These are phyloP conservation scores for Charaxes varanes DNA, from an alignment of 1,140 invertebrate species.

Conservation along the genomic window DNA sequence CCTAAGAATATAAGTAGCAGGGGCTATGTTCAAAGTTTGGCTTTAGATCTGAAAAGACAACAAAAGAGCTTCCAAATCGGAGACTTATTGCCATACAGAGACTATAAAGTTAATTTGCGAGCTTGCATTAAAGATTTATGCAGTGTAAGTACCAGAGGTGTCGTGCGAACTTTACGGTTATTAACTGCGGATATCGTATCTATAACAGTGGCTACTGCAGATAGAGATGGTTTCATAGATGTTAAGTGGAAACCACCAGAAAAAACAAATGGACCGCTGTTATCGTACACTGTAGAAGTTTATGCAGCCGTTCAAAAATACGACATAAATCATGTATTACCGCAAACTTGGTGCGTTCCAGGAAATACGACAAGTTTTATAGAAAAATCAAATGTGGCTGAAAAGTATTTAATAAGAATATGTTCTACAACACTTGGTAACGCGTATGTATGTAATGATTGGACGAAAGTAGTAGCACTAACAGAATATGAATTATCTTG, in stretches of 20 bases:
- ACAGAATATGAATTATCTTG: slow-evolving; percentile 12
- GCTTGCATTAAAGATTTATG: slow-evolving; percentile 39
- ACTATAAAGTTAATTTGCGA: slow-evolving; percentile 54
- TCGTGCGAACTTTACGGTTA: slow-evolving; percentile 42
- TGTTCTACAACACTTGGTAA: slow-evolving; percentile 46
- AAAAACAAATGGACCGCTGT: slow-evolving; percentile 46
- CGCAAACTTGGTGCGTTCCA: slow-evolving; percentile 40
- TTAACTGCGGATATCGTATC: slow-evolving; percentile 40
- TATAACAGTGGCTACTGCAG: slow-evolving; percentile 20
- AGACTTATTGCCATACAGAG: slow-evolving; percentile 47
- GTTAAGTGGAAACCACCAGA: slow-evolving; percentile 48
- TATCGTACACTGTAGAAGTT: slow-evolving; percentile 48
- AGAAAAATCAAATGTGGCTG: slow-evolving; percentile 26
- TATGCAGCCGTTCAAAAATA: slow-evolving; percentile 33
- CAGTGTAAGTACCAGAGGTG: slow-evolving; percentile 37
- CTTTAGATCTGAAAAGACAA: slow-evolving; percentile 34
- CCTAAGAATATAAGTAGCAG: slow-evolving; percentile 31
- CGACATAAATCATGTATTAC: slow-evolving; percentile 28
- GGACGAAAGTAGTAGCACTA: slow-evolving; percentile 19
- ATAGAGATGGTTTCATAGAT: slow-evolving; percentile 27
- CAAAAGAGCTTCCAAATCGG: slow-evolving; percentile 39
- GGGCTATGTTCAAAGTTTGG: slow-evolving; percentile 31
- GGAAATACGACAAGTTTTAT: slow-evolving; percentile 28
- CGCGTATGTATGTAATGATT: slow-evolving; percentile 40
- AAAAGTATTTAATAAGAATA: slow-evolving; percentile 43